These are phyloP conservation scores for Chaetogeoica ovagalla DNA, from an alignment of 2,888 invertebrate species.

Conservation along the genomic window DNA sequence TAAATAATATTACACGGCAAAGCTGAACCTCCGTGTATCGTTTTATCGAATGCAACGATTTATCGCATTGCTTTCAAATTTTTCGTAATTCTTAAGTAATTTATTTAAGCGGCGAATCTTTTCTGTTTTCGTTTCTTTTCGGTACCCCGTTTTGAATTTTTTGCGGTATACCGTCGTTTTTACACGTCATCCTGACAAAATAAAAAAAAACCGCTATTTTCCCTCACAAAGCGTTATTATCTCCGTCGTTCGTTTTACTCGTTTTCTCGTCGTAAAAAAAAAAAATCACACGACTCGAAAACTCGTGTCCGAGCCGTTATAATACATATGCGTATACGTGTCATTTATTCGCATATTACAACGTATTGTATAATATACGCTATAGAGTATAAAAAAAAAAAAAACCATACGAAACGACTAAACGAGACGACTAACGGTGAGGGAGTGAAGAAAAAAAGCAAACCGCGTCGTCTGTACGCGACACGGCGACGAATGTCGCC, in stretches of 20 bases:
- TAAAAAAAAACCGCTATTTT: too few relatives aligned
- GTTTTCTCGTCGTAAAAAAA: not conserved
- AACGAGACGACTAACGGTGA: not conserved
- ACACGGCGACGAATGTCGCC: not conserved
- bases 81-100: too few relatives aligned
- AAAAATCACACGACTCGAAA: not conserved
- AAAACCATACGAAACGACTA: not conserved
- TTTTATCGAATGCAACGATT: too few relatives aligned
- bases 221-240: too few relatives aligned
- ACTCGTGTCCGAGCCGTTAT: not conserved
- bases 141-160: not conserved
- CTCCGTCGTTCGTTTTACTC: not conserved
- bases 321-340: too few relatives aligned
- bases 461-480: not conserved
- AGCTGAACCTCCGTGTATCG: too few relatives aligned
- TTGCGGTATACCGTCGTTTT: too few relatives aligned
- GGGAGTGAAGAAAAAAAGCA: not conserved
- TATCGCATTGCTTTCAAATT: too few relatives aligned
- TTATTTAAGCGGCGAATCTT: too few relatives aligned
- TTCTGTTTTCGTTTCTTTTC: not conserved
- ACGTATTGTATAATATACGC: not conserved
- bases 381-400: not conserved
- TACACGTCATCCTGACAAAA: too few relatives aligned
- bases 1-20: too few relatives aligned
- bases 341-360: too few relatives aligned